Conservation (phyloP, 92 coral and sea anemone genomes). For the Metridium senile region DNA sequence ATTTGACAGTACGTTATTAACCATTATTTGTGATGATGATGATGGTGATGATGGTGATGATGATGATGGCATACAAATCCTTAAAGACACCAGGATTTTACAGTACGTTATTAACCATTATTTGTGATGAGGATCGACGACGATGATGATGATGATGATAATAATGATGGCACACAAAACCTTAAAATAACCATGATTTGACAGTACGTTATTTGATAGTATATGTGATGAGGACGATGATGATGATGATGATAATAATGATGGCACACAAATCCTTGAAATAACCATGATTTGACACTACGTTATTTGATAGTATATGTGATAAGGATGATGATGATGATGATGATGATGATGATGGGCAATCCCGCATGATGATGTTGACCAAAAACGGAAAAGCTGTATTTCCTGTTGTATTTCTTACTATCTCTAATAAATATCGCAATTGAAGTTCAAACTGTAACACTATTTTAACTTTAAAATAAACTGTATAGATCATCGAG, state of each 20-base stretch:
- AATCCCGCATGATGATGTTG: no score
- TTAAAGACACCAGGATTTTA: conserved; percentile 10
- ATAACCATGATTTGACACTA: conserved; percentile 7
- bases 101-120: no score
- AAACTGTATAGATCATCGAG: no score
- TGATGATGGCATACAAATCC: conserved; percentile 3
- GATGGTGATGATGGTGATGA: background rate
- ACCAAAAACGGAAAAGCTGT: no score
- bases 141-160: background rate
- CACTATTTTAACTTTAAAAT: no score
- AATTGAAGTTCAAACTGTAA: no score
- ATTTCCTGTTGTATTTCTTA: no score
- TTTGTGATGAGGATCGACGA: no score
- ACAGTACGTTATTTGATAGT: background rate
- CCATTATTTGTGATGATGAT: background rate
- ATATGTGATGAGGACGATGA: background rate
- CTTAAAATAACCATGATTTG: background rate
- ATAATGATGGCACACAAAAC: background rate
- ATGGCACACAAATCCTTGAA: conserved; percentile 5
- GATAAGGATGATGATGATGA: background rate
- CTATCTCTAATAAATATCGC: no score
- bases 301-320: no score
- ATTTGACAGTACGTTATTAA: no score
- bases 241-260: background rate
- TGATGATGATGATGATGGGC: background rate